A percentile compares a stretch with the other conserved stretches of the same genome.
Evolutionary conservation across 2,888 invertebrate genomes (phyloP).

Genomic region (Drosophila ustulata): DNA sequence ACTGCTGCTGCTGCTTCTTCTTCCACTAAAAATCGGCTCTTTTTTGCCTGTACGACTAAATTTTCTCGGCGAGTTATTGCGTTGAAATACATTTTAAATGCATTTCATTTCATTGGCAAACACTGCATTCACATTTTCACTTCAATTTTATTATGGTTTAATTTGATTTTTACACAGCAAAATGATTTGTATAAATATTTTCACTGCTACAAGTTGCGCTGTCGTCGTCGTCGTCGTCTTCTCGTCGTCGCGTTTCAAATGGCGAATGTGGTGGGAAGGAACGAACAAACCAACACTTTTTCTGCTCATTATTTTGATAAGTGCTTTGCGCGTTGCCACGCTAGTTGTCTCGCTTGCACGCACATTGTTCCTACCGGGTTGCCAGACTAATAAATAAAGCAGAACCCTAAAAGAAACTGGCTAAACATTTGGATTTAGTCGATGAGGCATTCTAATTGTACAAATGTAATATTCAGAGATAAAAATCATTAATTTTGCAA

Average conservation of each 20-base stretch:
- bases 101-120: conserved; percentile 76
- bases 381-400: conserved; percentile 48
- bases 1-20: conserved; percentile 70
- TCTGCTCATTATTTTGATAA: conserved; percentile 72
- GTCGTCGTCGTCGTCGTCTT: conserved; percentile 62
- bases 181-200: conserved; percentile 69
- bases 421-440: background rate
- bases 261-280: conserved; percentile 69
- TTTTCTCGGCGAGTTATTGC: conserved; percentile 78
- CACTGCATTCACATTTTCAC: conserved; percentile 56
- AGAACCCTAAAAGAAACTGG: background rate
- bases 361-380: conserved; percentile 28
- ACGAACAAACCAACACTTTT: conserved; percentile 68
- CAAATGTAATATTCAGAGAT: background rate
- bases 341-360: conserved; percentile 49
- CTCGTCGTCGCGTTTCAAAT: conserved; percentile 76
- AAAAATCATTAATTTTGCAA: background rate
- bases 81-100: conserved; percentile 81
- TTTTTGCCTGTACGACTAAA: conserved; percentile 80
- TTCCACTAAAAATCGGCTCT: conserved; percentile 78
- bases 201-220: conserved; percentile 82
- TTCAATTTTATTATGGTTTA: conserved; percentile 48
- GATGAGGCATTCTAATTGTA: too few species aligned
- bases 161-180: conserved; percentile 63
- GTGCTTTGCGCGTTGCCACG: conserved; percentile 53